phyloP scores from a whole-genome alignment of 2,113 vertebrate genomes.

The Albula goreensis region DNA sequence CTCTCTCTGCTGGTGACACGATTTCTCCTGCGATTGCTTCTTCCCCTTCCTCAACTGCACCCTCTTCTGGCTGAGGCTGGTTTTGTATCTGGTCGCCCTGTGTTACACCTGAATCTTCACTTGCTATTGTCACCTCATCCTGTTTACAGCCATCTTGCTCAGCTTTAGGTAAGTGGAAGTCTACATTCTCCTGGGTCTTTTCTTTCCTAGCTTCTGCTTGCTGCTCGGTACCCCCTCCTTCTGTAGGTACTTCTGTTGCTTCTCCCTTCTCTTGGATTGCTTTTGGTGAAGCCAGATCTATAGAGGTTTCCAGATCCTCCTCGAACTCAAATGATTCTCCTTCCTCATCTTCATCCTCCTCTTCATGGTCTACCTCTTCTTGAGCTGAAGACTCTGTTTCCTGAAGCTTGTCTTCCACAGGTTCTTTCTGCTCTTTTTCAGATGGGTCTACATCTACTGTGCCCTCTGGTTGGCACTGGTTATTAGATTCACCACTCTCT shows the following conservation, averaged over 20 bases:
- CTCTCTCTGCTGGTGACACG: not conserved
- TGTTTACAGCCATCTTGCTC: no score
- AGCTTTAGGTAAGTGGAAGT: not conserved
- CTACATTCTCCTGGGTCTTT: not conserved
- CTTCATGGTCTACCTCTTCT: not conserved
- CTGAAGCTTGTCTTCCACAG: not conserved
- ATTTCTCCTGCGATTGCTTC: conserved; percentile 27
- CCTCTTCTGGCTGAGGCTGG: not conserved
- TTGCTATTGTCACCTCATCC: not conserved
- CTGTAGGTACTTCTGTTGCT: not conserved
- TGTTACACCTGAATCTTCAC: not conserved
- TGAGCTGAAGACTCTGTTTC: not conserved
- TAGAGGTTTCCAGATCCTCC: not conserved
- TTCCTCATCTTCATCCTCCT: conserved; percentile 19
- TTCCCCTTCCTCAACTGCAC: conserved; percentile 33
- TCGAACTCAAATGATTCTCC: conserved; percentile 20
- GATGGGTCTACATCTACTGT: not conserved
- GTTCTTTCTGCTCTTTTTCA: conserved; percentile 2
- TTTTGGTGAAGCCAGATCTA: not conserved
- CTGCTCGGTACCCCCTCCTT: not conserved
- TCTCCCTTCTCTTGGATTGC: not conserved
- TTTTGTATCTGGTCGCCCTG: conserved; percentile 23
- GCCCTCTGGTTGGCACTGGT: conserved; percentile 1
- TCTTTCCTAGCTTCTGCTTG: not conserved
- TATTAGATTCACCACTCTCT: not conserved